phyloP scores from a whole-genome alignment of 2,113 vertebrate species.

The Danionella cerebrum region DNA sequence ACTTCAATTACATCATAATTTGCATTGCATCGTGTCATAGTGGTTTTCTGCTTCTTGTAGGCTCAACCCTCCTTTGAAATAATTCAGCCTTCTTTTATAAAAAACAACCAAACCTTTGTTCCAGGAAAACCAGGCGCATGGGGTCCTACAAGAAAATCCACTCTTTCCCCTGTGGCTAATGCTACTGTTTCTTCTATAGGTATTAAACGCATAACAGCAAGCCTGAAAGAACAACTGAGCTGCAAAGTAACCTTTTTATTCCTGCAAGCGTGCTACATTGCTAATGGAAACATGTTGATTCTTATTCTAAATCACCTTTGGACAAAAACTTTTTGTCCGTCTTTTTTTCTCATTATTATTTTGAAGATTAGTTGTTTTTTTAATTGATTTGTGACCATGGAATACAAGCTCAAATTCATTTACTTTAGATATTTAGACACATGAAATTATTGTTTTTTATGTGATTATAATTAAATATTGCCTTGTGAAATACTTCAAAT shows the following conservation, averaged over 20 bases:
- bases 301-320: slow-evolving; percentile 42
- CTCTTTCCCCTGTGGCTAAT: slow-evolving; percentile 57
- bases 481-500: too few species aligned
- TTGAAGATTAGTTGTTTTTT: too few species aligned
- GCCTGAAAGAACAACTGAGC: neutral
- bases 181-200: slow-evolving; percentile 59
- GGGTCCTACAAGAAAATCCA: slow-evolving; percentile 55
- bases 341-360: too few species aligned
- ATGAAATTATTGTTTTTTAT: too few species aligned
- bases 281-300: slow-evolving; percentile 30
- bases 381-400: too few species aligned
- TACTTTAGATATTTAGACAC: too few species aligned
- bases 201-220: slow-evolving; percentile 37
- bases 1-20: neutral
- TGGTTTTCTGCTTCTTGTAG: neutral
- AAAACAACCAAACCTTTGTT: slow-evolving; percentile 49
- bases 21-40: neutral
- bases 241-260: neutral
- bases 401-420: too few species aligned
- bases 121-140: slow-evolving; percentile 63
- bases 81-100: neutral
- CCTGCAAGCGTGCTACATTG: too few species aligned
- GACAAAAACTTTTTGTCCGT: slow-evolving; percentile 41
- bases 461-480: too few species aligned
- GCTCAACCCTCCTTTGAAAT: neutral